Evolutionary conservation across 2,797 vertebrate species (phyloP).

Genomic region (Leucoraja ocellata): DNA sequence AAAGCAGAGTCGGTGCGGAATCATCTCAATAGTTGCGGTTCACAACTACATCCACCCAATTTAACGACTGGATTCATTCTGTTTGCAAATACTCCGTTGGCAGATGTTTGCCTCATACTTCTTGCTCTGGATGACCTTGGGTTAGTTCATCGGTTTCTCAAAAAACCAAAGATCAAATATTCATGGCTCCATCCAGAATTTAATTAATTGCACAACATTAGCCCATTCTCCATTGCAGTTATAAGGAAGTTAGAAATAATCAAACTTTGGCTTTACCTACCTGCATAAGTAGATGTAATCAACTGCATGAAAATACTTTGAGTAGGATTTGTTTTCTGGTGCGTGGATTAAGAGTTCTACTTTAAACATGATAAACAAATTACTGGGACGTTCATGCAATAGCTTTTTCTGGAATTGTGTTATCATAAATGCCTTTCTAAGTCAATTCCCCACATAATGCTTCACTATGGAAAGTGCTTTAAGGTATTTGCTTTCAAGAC

Average conservation of each 20-base stretch:
- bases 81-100: background rate
- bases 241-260: background rate
- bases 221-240: background rate
- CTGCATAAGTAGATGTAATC: background rate
- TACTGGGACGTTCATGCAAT: background rate
- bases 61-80: background rate
- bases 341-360: background rate
- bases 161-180: background rate
- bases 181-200: background rate
- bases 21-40: background rate
- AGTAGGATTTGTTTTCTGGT: background rate
- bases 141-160: background rate
- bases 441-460: background rate
- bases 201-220: background rate
- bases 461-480: background rate
- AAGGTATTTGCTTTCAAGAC: background rate
- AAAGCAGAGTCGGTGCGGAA: background rate
- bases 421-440: background rate
- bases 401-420: background rate
- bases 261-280: background rate
- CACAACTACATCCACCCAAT: background rate
- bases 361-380: background rate
- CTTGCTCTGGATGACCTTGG: background rate
- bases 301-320: background rate
- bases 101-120: background rate